Conservation (phyloP, 2,113 vertebrate species). For the Elgaria multicarinata region DNA sequence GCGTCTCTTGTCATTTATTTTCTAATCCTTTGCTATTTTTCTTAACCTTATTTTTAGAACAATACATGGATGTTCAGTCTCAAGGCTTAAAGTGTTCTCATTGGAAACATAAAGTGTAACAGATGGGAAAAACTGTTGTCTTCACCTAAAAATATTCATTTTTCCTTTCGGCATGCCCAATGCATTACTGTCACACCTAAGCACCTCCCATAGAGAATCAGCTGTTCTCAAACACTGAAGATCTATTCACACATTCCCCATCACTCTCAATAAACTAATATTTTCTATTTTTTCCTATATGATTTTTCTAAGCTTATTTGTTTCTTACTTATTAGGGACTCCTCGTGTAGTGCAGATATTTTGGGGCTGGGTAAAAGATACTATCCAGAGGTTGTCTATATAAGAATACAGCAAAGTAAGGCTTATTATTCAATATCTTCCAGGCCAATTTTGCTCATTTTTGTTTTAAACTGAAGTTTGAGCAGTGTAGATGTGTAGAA, state of each 20-base stretch:
- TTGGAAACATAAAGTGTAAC: constrained; percentile 52
- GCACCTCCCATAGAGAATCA: constrained; percentile 19
- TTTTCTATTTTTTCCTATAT: constrained; percentile 15
- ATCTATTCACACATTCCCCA: constrained; percentile 32
- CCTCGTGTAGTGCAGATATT: neutral
- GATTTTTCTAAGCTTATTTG: neutral
- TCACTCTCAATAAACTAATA: neutral
- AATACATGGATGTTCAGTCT: constrained; percentile 50
- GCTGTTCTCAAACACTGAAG: constrained; percentile 27
- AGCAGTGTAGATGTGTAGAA: too few species aligned
- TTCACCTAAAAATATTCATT: constrained; percentile 36
- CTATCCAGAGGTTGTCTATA: too few species aligned
- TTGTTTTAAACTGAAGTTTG: too few species aligned
- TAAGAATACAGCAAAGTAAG: too few species aligned
- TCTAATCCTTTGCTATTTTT: constrained; percentile 49
- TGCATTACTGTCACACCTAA: neutral
- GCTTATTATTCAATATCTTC: too few species aligned
- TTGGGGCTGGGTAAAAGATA: too few species aligned
- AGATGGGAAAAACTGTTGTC: constrained; percentile 46
- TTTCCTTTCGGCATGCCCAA: neutral
- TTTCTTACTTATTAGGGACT: neutral
- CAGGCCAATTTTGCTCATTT: too few species aligned
- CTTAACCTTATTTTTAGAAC: constrained; percentile 64
- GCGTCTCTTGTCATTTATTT: constrained; percentile 54
- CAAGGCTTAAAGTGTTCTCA: constrained; percentile 46